phyloP scores from a whole-genome alignment of 2,797 vertebrate species.

The Acridotheres tristis region DNA sequence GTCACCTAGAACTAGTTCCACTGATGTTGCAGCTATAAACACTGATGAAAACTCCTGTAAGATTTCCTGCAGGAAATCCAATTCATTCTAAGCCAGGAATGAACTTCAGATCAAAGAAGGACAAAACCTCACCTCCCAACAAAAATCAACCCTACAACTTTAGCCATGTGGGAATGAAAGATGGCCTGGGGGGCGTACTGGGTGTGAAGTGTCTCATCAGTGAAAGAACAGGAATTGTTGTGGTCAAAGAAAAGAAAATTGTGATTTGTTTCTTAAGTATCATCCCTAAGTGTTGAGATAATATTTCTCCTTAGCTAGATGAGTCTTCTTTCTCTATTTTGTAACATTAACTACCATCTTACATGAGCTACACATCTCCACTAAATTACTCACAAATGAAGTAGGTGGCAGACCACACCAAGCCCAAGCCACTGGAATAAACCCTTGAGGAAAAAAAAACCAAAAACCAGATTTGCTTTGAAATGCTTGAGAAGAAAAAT shows the following conservation, averaged over 20 bases:
- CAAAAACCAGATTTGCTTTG: background rate
- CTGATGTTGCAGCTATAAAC: background rate
- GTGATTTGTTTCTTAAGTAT: background rate
- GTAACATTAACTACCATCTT: background rate
- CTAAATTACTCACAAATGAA: background rate
- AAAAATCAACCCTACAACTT: background rate
- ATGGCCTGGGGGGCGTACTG: fast-evolving
- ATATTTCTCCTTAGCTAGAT: background rate
- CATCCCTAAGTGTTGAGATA: background rate
- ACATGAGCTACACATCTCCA: background rate
- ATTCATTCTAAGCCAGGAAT: background rate
- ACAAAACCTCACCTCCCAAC: fast-evolving
- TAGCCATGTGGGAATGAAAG: background rate
- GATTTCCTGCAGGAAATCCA: background rate
- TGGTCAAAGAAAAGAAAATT: background rate
- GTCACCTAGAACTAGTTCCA: background rate
- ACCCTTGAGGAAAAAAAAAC: background rate
- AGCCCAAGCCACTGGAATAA: background rate
- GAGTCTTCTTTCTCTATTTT: background rate
- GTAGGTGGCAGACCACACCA: background rate
- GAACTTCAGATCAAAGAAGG: background rate
- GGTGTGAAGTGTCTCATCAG: background rate
- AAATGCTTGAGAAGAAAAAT: background rate
- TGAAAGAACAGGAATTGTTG: background rate
- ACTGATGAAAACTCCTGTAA: background rate